Percentiles rank a stretch among this genome's conserved stretches.
phyloP scores from a whole-genome alignment of 2,888 invertebrate genomes.

The Abrostola triplasia region DNA sequence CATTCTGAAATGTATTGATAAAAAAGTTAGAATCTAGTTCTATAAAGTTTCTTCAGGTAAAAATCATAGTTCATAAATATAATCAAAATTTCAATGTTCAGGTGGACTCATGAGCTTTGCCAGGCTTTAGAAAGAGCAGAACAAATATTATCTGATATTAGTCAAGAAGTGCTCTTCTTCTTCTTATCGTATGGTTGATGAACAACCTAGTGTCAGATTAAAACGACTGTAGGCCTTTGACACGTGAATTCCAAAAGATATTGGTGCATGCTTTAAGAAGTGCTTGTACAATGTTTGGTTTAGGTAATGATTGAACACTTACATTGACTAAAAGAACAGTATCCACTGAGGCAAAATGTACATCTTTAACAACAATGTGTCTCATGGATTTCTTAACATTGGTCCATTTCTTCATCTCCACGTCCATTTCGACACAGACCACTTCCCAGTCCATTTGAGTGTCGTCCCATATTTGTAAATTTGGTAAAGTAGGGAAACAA shows the following conservation, averaged over 20 bases:
- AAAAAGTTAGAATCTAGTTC: not conserved
- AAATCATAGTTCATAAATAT: too few relatives aligned
- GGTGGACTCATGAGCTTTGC: too few relatives aligned
- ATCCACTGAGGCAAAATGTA: conserved; percentile 89
- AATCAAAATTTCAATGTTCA: too few relatives aligned
- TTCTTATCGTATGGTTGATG: too few relatives aligned
- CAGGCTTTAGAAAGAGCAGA: too few relatives aligned
- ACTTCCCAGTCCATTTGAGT: conserved; percentile 86
- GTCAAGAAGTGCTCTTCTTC: too few relatives aligned
- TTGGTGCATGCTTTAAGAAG: too few relatives aligned
- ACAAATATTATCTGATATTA: too few relatives aligned
- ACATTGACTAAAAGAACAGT: conserved; percentile 88
- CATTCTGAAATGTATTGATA: conserved; percentile 71
- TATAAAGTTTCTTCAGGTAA: too few relatives aligned
- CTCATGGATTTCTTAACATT: conserved; percentile 79
- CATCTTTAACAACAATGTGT: conserved; percentile 84
- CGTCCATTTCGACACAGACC: conserved; percentile 89
- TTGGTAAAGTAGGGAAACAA: conserved; percentile 76
- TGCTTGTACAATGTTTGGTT: not conserved
- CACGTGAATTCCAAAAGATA: too few relatives aligned
- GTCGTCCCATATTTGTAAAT: conserved; percentile 75
- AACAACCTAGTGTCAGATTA: too few relatives aligned
- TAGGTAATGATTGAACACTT: conserved; percentile 57
- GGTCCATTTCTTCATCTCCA: conserved; percentile 87
- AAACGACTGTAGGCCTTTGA: too few relatives aligned